Conservation (phyloP, 2,888 invertebrate species). For the Amphipoea lucens region DNA sequence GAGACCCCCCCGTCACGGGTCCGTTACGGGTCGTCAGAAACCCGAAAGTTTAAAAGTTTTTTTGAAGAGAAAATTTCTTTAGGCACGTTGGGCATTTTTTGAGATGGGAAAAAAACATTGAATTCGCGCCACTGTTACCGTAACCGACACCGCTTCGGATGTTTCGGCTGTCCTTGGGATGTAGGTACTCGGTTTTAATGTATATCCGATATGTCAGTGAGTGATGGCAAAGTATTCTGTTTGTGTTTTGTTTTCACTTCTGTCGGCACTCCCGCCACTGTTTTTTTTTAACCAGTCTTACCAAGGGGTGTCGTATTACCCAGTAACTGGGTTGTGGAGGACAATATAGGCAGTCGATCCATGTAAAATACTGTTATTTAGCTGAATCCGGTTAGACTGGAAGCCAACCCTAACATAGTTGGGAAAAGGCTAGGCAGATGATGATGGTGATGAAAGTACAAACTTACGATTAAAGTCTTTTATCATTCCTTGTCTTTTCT, state of each 20-base stretch:
- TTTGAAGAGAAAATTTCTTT: no score
- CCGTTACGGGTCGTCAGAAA: not conserved
- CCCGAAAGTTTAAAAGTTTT: not conserved
- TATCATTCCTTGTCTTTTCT: not conserved
- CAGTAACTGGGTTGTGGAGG: not conserved
- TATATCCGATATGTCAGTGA: no score
- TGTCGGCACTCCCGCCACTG: no score
- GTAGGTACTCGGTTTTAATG: no score
- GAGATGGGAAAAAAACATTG: no score
- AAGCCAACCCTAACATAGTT: not conserved
- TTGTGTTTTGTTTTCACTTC: no score
- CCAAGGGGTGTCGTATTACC: not conserved
- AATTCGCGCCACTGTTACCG: no score
- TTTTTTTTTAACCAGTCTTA: no score
- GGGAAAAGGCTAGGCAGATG: not conserved
- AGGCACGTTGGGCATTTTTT: no score
- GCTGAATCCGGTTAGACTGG: not conserved
- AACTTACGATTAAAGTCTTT: not conserved
- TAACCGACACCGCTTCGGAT: no score
- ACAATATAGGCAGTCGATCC: not conserved
- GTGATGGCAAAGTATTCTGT: no score
- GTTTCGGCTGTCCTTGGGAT: no score
- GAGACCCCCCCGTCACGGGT: not conserved
- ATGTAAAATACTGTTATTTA: not conserved
- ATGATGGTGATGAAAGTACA: conserved; percentile 3